Conservation (phyloP, 1,140 invertebrate genomes). For the Tetramorium parvispinum region DNA sequence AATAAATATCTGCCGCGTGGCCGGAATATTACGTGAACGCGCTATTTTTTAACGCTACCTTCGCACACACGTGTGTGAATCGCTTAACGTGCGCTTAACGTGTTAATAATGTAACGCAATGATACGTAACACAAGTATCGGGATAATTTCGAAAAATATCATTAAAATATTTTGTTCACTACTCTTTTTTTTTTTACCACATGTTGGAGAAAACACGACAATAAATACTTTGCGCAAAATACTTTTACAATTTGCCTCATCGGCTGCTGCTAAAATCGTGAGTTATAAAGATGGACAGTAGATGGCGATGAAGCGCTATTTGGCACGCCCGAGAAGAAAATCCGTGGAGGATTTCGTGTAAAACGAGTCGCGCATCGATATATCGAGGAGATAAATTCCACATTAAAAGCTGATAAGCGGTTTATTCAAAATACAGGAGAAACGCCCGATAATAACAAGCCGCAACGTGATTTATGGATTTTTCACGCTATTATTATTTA, state of each 20-base stretch:
- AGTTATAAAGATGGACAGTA: not conserved
- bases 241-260: not conserved
- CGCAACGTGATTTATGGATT: not conserved
- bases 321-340: not conserved
- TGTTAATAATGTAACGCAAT: not conserved
- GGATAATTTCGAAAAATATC: not conserved
- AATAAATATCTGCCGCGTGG: constrained; percentile 12
- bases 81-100: not conserved
- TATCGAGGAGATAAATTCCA: not conserved
- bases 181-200: not conserved
- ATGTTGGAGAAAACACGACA: not conserved
- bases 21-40: not conserved
- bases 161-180: not conserved
- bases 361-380: not conserved
- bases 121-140: not conserved
- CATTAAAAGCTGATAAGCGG: not conserved
- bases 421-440: not conserved
- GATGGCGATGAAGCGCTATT: constrained; percentile 32
- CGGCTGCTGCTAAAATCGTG: not conserved
- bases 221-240: not conserved
- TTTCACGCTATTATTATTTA: not conserved
- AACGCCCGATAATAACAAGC: not conserved
- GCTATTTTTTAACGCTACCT: not conserved
- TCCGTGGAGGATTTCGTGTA: not conserved
- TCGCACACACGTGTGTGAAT: not conserved